Evolutionary conservation across 2,113 vertebrate genomes (phyloP), one percentile per base, ranked within the genome.

Genomic region (Myrmophylax atrothorax): DNA sequence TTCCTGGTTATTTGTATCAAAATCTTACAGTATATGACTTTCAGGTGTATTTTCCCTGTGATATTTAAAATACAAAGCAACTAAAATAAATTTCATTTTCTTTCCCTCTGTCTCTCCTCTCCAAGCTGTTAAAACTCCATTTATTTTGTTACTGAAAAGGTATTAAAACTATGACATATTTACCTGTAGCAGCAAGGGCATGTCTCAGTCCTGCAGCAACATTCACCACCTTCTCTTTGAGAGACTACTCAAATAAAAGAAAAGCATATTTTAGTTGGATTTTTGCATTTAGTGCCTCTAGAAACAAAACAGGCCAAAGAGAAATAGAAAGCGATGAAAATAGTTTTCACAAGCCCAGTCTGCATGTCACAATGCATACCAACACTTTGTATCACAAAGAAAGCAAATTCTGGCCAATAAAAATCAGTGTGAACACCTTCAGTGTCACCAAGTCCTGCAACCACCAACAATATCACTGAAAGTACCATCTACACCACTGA

Each of bases 141-240:
- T 89, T 53, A 14, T 52, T 58, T 87, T 79, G 14, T 53, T 46
- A 69, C 8, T 49, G 31, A 80, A 91, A 59, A 44, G 18, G 69
- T 12, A 56, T 23, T 76, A 84, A 31, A 94, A 94, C 84, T 64
- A 89, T 12, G 6, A 53, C n/a, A 70, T 50, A 89, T 76, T 96
- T 78, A 99, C 99, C 98, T 97, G 98, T 98, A 70, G 98, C 97
- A 95, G 98, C 99, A 58, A 99, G 97, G 0, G 98, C 97, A 81
- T 99, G 99, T 96, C 99, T 98, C 76, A 99, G 98, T 87, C 99
- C 99, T 90, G 99, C 99, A 91, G 99, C 98, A 94, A 99, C 67
- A 95, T 95, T 94, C 60, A 98, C 87, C 69, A 98, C 97, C 42
- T 97, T 97, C 74, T 98, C 98, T 90, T 89, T 98, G 50, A 99